Conservation (phyloP, 2,797 vertebrate species). For the Acanthis flammea region DNA sequence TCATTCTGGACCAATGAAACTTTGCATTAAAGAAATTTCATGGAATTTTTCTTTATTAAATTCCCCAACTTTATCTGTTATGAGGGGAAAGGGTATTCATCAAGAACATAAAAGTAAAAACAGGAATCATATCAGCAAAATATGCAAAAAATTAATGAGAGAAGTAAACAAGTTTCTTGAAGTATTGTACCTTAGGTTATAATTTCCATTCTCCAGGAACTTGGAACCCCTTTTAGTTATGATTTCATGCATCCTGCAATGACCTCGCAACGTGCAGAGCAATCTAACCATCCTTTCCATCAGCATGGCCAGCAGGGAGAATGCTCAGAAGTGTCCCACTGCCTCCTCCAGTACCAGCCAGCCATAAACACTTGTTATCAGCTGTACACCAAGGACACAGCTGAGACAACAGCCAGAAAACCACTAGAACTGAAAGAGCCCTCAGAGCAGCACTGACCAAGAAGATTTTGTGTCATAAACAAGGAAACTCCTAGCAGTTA, state of each 20-base stretch:
- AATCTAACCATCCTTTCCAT: background rate
- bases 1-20: conserved; percentile 1
- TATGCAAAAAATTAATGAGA: background rate
- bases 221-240: background rate
- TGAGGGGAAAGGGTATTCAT: conserved; percentile 2
- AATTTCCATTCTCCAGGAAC: background rate
- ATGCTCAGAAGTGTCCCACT: background rate
- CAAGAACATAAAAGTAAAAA: background rate
- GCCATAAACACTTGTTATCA: background rate
- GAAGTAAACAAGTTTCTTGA: background rate
- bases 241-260: background rate
- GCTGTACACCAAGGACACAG: background rate
- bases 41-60: background rate
- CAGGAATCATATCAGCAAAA: background rate
- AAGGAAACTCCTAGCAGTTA: background rate
- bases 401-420: background rate
- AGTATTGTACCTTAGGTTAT: background rate
- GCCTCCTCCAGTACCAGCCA: background rate
- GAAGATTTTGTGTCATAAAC: background rate
- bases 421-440: background rate
- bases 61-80: conserved; percentile 31
- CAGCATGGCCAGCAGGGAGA: background rate
- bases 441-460: background rate
- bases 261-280: background rate
- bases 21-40: conserved; percentile 34